These are phyloP conservation scores for Danio rerio DNA, from an alignment of 2,113 vertebrate species.

Conservation along the genomic window GRCz12tu NC_133189.1:2731001-2731500, in stretches of 20 bases:
- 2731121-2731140: neutral
- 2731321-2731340: constrained; percentile 36
- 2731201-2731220: neutral
- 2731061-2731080: neutral
- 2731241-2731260: constrained; percentile 72
- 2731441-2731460: neutral
- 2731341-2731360: neutral
- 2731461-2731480: neutral
- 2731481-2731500: neutral
- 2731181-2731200: neutral
- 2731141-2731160: constrained; percentile 15
- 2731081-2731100: neutral
- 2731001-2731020: neutral
- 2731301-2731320: constrained; percentile 71
- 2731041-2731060: neutral
- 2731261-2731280: constrained; percentile 66
- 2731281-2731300: constrained; percentile 67
- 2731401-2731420: neutral
- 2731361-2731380: constrained; percentile 1
- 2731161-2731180: constrained; percentile 23
- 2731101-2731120: neutral
- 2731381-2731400: constrained; percentile 24
- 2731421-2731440: too few relatives aligned
- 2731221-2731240: constrained; percentile 64
- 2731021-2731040: neutral